Evolutionary conservation across 1,140 invertebrate species (phyloP), one percentile per base, ranked within the genome.

Genomic region (Heliconius hermathena): DNA sequence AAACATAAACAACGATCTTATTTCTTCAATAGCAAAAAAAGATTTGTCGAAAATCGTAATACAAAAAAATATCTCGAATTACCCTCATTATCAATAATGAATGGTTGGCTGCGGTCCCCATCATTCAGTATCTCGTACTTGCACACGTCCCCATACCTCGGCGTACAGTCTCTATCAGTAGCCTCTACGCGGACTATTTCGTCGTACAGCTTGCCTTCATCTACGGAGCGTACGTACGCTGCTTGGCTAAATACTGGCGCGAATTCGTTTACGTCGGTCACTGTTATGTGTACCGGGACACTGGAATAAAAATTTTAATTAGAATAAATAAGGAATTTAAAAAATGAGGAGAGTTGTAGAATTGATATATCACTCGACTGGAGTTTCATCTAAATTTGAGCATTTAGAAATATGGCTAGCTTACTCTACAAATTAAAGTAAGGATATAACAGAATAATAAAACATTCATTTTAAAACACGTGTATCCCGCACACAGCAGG

Each of bases 251-350:
- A 99, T 66, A 97, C 97, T 3, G 98, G 98, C 9, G 98, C 96
- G 93, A 97, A 99, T 88, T 99, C 98, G 95, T 99, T 99, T 76
- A 99, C 98, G 94, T 99, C 98, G 66, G 98, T 97, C 74, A 99
- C 98, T n/a, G 97, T 97, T 83, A 99, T 98, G 93, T 98, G 97
- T 52, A 99, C 98, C 78, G 98, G 98, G 1, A 98, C 98, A 88
- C 98, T 98, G 95, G 95, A 36, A 41, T 38, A 16, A 18, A 36
- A n/a, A 49, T 20, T 2, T 36, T 18, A 71, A 20, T 9, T 20
- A 71, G 33, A n/a, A 38, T 29, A 71, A 18, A 71, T 33, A 33
- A 36, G 33, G n/a, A 38, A 8, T 60, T n/a, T 18, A n/a, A 54
- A 33, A 46, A 46, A 46, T 46, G 16, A 46, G 3, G 41, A 46